These are phyloP conservation scores for Agrochola macilenta DNA, from an alignment of 2,888 invertebrate genomes.

Conservation along the genomic window DNA sequence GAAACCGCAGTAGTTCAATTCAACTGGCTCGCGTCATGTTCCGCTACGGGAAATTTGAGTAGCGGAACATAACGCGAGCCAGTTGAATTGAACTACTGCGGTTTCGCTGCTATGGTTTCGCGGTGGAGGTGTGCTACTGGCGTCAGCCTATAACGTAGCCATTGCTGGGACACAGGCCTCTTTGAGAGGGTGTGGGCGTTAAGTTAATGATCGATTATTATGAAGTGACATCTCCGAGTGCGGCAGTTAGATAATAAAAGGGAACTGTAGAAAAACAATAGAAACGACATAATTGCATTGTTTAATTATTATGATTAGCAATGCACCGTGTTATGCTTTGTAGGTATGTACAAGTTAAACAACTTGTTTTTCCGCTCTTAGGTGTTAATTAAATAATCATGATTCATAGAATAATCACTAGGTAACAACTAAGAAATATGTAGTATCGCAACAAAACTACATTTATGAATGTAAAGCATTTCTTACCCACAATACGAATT, in stretches of 20 bases:
- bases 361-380: conserved; percentile 34
- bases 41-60: no score
- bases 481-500: no score
- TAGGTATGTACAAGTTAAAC: neutral
- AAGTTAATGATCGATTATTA: neutral
- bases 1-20: no score
- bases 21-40: no score
- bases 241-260: neutral
- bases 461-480: neutral
- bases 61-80: no score
- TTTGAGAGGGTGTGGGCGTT: no score
- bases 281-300: neutral
- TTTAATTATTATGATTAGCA: conserved; percentile 13
- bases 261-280: neutral
- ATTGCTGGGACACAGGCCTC: no score
- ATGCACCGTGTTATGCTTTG: neutral
- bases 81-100: no score
- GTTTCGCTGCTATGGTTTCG: no score
- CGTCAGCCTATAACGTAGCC: no score
- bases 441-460: neutral
- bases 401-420: conserved; percentile 23
- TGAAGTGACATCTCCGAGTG: neutral
- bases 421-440: neutral
- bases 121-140: no score
- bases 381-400: conserved; percentile 2